phyloP scores from a whole-genome alignment of 2,113 vertebrate species.

The Stomatorhinus ivindoensis region DNA sequence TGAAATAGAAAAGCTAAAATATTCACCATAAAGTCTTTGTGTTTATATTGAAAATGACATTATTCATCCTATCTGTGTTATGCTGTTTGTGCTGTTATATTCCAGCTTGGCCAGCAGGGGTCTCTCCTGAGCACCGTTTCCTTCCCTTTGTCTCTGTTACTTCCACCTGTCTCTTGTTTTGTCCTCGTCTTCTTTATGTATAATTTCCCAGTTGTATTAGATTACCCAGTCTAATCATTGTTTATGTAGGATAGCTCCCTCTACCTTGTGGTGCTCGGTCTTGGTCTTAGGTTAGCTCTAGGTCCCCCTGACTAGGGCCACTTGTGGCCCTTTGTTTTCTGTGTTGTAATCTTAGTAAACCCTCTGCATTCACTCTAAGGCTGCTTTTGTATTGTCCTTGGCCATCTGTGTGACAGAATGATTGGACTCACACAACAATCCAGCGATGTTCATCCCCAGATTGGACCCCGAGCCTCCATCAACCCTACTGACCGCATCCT shows the following conservation, averaged over 20 bases:
- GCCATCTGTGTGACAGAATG: neutral
- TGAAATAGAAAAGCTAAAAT: neutral
- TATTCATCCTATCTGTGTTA: neutral
- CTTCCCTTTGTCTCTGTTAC: neutral
- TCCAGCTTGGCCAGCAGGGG: neutral
- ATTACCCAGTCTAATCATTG: neutral
- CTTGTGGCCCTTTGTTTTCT: neutral
- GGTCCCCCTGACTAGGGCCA: neutral
- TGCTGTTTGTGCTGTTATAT: neutral
- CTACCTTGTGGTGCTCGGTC: neutral
- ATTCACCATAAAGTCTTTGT: neutral
- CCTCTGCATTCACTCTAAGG: neutral
- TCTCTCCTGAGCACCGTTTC: neutral
- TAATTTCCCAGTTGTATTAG: neutral
- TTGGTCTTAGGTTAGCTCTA: neutral
- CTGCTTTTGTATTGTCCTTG: neutral
- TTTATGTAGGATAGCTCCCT: neutral
- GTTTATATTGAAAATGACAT: neutral
- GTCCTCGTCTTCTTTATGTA: neutral
- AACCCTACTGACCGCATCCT: neutral
- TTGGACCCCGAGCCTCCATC: neutral
- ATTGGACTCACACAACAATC: neutral
- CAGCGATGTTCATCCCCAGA: neutral
- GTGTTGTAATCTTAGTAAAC: neutral
- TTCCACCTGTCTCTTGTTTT: neutral